Conservation (phyloP, 2,888 invertebrate species). For the Acleris sparsana region DNA sequence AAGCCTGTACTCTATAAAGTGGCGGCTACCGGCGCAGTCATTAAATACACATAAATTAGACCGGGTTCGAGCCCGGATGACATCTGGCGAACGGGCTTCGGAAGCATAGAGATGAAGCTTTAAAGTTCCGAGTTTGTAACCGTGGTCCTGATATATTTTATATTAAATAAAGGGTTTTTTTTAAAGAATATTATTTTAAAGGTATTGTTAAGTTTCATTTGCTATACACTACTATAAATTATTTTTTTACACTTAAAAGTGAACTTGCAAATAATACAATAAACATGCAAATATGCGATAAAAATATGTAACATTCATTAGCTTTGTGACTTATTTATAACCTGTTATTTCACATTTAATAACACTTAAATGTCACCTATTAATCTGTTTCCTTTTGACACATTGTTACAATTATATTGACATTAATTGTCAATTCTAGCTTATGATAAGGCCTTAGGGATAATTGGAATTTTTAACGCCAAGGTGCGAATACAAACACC, state of each 20-base stretch:
- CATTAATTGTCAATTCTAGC: conserved; percentile 15
- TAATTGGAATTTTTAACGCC: conserved; percentile 12
- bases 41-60: conserved; percentile 77
- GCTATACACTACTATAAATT: too few relatives aligned
- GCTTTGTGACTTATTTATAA: background rate
- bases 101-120: conserved; percentile 23
- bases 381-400: background rate
- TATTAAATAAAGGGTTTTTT: too few relatives aligned
- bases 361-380: background rate
- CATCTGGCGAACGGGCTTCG: conserved; percentile 62
- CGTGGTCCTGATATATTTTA: too few relatives aligned
- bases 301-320: conserved; percentile 2
- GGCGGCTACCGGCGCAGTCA: conserved; percentile 61
- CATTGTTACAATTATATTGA: conserved; percentile 5
- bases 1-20: conserved; percentile 40
- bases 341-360: background rate
- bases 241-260: background rate
- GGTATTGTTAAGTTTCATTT: too few relatives aligned
- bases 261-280: background rate
- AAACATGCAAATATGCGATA: background rate
- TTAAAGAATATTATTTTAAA: too few relatives aligned
- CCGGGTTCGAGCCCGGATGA: conserved; percentile 55
- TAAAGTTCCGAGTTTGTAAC: conserved; percentile 1
- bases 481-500: conserved; percentile 11
- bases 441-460: background rate